Evolutionary conservation across 2,113 vertebrate genomes (phyloP).

Genomic region (Cebus imitator): DNA sequence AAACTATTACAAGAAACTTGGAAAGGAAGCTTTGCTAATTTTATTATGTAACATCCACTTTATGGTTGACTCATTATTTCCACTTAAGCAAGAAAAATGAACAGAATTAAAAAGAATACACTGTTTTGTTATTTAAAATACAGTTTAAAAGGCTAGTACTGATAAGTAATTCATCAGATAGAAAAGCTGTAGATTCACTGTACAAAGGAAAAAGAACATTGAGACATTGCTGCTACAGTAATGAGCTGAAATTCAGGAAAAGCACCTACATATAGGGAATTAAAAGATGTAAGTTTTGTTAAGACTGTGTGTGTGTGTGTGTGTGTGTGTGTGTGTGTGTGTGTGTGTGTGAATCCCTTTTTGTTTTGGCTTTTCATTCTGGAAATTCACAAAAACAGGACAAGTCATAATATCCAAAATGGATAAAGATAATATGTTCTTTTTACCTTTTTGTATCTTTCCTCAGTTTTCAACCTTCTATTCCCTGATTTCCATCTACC

Average conservation of each 20-base stretch:
- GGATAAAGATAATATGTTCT: not conserved
- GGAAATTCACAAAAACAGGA: not conserved
- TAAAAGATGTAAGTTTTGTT: not conserved
- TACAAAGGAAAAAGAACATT: not conserved
- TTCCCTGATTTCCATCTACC: not conserved
- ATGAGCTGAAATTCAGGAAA: slow-evolving; percentile 31
- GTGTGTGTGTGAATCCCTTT: not conserved
- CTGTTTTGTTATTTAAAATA: slow-evolving; percentile 31
- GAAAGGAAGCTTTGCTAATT: slow-evolving; percentile 61
- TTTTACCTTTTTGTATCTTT: not conserved
- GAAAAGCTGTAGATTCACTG: not conserved
- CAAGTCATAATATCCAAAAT: not conserved
- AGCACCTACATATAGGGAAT: not conserved
- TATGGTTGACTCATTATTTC: slow-evolving; percentile 55
- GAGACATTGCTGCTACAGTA: not conserved
- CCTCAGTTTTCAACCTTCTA: not conserved
- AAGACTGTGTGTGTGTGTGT: not conserved
- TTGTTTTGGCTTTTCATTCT: not conserved
- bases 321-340: not conserved
- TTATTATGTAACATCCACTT: slow-evolving; percentile 59
- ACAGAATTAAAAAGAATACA: slow-evolving; percentile 54
- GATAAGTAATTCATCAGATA: slow-evolving; percentile 1
- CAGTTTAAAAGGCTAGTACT: not conserved
- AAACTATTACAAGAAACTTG: slow-evolving; percentile 59
- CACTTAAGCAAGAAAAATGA: slow-evolving; percentile 55